These are phyloP conservation scores for Sinotaia quadrata DNA, from an alignment of 2,888 invertebrate genomes.

Conservation along the genomic window DNA sequence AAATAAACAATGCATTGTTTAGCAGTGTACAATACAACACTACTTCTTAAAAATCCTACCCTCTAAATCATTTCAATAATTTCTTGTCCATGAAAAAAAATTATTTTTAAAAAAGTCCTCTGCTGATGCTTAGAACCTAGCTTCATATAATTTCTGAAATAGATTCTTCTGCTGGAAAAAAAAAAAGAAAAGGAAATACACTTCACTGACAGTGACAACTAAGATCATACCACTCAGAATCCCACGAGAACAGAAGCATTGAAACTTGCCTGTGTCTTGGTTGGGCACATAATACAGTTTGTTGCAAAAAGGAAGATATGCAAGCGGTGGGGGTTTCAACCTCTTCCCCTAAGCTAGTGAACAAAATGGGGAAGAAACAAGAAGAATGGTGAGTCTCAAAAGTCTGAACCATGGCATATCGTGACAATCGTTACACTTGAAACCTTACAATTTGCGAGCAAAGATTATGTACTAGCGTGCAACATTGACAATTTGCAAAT, in stretches of 20 bases:
- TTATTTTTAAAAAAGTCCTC: too few relatives aligned
- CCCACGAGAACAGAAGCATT: slow-evolving; percentile 17
- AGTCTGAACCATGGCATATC: slow-evolving; percentile 21
- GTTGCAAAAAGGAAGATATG: slow-evolving; percentile 39
- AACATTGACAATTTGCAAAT: too few relatives aligned
- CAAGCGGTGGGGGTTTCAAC: slow-evolving; percentile 64
- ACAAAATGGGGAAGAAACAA: slow-evolving; percentile 73
- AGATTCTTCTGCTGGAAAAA: not conserved
- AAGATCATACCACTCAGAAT: slow-evolving; percentile 3
- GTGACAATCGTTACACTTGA: not conserved
- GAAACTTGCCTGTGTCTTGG: slow-evolving; percentile 60
- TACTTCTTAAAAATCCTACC: too few relatives aligned
- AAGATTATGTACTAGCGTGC: not conserved
- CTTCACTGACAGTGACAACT: not conserved
- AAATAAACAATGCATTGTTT: too few relatives aligned
- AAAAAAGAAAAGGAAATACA: not conserved
- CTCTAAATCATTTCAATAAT: too few relatives aligned
- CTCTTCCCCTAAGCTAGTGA: slow-evolving; percentile 75
- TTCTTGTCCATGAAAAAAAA: too few relatives aligned
- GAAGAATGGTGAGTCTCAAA: slow-evolving; percentile 57
- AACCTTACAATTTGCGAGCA: not conserved
- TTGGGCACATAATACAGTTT: slow-evolving; percentile 49
- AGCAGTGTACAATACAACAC: too few relatives aligned
- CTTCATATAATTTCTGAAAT: not conserved
- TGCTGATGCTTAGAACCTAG: too few relatives aligned